Evolutionary conservation across 2,113 vertebrate species (phyloP).

Genomic region (Meles meles): DNA sequence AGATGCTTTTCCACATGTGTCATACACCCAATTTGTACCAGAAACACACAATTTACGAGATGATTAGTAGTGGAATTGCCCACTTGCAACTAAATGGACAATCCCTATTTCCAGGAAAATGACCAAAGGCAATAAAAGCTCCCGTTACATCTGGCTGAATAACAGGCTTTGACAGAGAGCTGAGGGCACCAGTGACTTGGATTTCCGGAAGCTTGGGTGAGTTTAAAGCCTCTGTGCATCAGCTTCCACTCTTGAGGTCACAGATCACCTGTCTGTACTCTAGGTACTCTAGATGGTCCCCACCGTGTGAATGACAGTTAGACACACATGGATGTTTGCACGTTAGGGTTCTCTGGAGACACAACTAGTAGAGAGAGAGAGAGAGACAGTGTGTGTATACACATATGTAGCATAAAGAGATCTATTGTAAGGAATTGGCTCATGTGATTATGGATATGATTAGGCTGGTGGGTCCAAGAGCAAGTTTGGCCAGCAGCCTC

Average conservation of each 20-base stretch:
- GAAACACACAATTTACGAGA: conserved; percentile 31
- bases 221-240: background rate
- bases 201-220: background rate
- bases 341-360: background rate
- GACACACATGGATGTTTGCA: fast-evolving
- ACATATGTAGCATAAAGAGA: background rate
- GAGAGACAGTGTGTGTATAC: background rate
- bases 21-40: background rate
- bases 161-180: background rate
- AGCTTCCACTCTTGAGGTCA: background rate
- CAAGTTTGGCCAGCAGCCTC: background rate
- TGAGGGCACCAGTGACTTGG: too few species aligned
- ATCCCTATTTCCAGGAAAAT: background rate
- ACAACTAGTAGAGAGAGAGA: too few species aligned
- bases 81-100: background rate
- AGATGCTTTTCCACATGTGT: background rate
- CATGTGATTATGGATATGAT: background rate
- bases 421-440: background rate
- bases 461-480: background rate
- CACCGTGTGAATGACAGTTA: background rate
- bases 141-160: background rate
- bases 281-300: too few species aligned
- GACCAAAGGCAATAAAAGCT: background rate
- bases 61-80: background rate
- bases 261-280: background rate